phyloP scores from a whole-genome alignment of 2,797 vertebrate genomes.

The Lepilemur septentrionalis region DNA sequence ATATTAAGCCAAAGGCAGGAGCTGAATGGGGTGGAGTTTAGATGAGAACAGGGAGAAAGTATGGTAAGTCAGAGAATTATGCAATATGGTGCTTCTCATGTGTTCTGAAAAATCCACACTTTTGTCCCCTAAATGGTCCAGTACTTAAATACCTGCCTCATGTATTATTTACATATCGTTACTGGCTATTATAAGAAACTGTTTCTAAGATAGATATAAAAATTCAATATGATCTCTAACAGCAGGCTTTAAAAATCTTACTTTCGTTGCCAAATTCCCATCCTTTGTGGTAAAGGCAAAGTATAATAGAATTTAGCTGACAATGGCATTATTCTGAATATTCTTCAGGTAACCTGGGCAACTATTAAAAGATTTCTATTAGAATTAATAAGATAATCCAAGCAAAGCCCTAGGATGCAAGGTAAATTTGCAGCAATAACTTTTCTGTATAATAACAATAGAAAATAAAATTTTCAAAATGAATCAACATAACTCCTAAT shows the following conservation, averaged over 20 bases:
- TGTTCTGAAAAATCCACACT: background rate
- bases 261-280: background rate
- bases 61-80: background rate
- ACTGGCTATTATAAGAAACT: background rate
- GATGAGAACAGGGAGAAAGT: background rate
- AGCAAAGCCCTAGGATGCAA: background rate
- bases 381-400: background rate
- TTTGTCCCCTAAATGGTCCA: background rate
- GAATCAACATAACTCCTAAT: background rate
- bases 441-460: slow-evolving; percentile 22
- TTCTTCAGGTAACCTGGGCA: background rate
- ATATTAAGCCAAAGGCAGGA: background rate
- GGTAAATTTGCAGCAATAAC: slow-evolving; percentile 7
- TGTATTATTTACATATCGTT: background rate
- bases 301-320: background rate
- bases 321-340: background rate
- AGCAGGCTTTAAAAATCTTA: background rate
- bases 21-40: background rate
- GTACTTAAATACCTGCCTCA: background rate
- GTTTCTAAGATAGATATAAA: background rate
- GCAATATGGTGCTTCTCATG: background rate
- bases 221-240: background rate
- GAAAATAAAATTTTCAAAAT: background rate
- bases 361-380: background rate
- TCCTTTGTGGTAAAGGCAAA: background rate